Evolutionary conservation across 2,797 vertebrate genomes (phyloP), one percentile per base, ranked within the genome.

Genomic region (Propithecus deckenii): DNA sequence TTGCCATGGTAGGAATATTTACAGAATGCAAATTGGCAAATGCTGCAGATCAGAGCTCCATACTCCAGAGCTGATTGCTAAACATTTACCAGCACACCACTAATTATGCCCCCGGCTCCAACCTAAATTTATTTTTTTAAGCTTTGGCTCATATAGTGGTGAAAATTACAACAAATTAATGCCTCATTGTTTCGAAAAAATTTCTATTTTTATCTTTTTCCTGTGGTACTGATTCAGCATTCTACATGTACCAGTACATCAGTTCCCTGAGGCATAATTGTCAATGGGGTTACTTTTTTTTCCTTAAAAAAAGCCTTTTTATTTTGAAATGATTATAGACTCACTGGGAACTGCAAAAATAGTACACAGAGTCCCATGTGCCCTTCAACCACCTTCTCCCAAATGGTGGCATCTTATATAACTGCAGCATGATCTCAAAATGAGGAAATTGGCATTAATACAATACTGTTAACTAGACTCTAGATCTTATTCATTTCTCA

Each of bases 301-400:
- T 32, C 55, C 9, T 59, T 13, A 17, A 86, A 87, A 65, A 38
- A 76, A 12, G 32, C 14, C 5, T 20, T 85, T 57, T 59, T 90
- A 90, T 87, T 93, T 87, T 84, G 38, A 91, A 94, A 89, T 46
- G 81, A 86, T 50, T 93, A 23, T 35, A 15, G 57, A 30, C 48
- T 90, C 81, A 91, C 14, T 46, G 69, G 10, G 63, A 84, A 25
- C 83, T 89, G 17, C 14, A 86, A 92, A 91, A 94, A 72, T n/a
- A 81, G 9, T 65, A 43, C 10, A 28, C 13, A 72, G 13, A 71
- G 12, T 83, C 63, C 55, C 15, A 52, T 65, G 7, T 81, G n/a
- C 48, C 38, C 17, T 89, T 80, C 5, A 84, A 4, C 22, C 35
- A 46, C 35, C 23, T 87, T 72, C 18, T 87, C 43, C 67, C 50